phyloP scores from a whole-genome alignment of 2,888 invertebrate species.

The Eupelmus urozonus region DNA sequence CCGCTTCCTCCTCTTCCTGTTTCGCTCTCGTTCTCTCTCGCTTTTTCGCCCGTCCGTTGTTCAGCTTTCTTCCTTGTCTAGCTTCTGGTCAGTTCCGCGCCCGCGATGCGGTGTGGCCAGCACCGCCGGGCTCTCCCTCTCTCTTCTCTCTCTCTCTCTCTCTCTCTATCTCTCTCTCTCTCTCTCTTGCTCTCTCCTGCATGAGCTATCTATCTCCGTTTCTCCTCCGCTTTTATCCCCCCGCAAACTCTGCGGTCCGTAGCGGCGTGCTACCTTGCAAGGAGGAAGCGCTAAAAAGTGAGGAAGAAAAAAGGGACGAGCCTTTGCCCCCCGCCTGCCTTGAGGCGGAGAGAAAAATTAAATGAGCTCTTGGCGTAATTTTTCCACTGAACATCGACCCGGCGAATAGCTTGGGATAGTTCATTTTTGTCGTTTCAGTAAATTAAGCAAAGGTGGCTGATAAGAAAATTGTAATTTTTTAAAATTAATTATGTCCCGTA shows the following conservation, averaged over 20 bases:
- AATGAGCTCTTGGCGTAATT: no score
- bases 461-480: no score
- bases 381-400: no score
- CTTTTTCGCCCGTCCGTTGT: slow-evolving; percentile 37
- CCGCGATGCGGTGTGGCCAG: slow-evolving; percentile 33
- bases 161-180: slow-evolving; percentile 56
- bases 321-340: no score
- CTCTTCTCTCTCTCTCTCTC: slow-evolving; percentile 12
- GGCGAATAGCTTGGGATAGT: no score
- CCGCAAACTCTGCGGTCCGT: slow-evolving; percentile 68
- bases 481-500: no score
- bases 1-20: slow-evolving; percentile 65
- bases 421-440: no score
- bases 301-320: neutral
- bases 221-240: slow-evolving; percentile 57
- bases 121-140: slow-evolving; percentile 54
- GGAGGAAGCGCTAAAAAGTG: neutral
- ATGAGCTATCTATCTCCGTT: slow-evolving; percentile 54
- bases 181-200: slow-evolving; percentile 31
- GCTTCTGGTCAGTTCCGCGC: slow-evolving; percentile 53
- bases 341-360: no score
- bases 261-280: slow-evolving; percentile 62
- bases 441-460: no score
- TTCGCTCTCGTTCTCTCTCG: slow-evolving; percentile 62
- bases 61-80: slow-evolving; percentile 60